Percentiles rank a stretch among this genome's conserved stretches.
Conservation (phyloP, 2,797 vertebrate species). For the Oreochromis grahami region DNA sequence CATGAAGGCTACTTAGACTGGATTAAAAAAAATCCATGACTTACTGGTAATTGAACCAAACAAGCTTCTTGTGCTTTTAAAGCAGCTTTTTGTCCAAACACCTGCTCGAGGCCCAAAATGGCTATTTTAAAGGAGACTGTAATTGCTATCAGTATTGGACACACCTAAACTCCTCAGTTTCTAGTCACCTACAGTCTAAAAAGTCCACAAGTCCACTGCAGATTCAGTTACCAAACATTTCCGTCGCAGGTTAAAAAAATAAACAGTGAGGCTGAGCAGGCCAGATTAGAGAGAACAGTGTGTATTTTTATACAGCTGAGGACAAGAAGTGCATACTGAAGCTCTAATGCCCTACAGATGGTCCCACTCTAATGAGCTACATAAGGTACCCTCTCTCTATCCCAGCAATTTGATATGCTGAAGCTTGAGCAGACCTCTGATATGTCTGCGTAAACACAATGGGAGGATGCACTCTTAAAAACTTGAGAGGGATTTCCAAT, state of each 20-base stretch:
- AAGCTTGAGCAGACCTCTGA: conserved; percentile 30
- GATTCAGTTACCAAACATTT: conserved; percentile 65
- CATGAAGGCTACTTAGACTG: neutral
- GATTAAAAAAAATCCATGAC: neutral
- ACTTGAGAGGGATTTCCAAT: conserved; percentile 21
- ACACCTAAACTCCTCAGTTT: conserved; percentile 15
- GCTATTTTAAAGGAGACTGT: neutral
- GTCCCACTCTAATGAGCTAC: conserved; percentile 50
- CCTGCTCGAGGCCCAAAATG: neutral
- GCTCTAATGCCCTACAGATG: conserved; percentile 61
- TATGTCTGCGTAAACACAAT: conserved; percentile 4
- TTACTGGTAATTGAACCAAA: neutral
- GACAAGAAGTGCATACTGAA: conserved; percentile 45
- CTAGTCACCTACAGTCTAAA: conserved; percentile 24
- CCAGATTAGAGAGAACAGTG: conserved; percentile 49
- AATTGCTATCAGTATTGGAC: conserved; percentile 27
- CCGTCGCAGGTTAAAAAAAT: conserved; percentile 60
- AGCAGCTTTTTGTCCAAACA: neutral
- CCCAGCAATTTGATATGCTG: conserved; percentile 47
- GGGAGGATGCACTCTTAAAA: conserved; percentile 14
- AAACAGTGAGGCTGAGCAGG: conserved; percentile 50
- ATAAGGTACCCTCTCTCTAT: conserved; percentile 31
- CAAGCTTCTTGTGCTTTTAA: neutral
- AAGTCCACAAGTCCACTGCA: conserved; percentile 11
- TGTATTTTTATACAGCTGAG: conserved; percentile 62